These are phyloP conservation scores for Eupithecia subumbrata DNA, from an alignment of 2,888 invertebrate genomes.

Conservation along the genomic window DNA sequence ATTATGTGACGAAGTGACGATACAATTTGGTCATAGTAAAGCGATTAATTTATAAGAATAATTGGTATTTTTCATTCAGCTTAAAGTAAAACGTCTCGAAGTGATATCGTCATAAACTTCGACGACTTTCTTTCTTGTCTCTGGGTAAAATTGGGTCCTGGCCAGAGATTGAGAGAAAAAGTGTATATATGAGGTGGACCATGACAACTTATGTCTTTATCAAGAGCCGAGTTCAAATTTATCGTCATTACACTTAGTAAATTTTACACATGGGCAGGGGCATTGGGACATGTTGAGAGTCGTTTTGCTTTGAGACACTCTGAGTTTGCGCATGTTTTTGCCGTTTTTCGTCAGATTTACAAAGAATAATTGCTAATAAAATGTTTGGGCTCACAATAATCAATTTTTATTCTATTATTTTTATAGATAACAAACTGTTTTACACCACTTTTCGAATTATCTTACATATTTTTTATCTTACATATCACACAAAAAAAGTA, in stretches of 20 bases:
- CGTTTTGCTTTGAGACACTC: neutral
- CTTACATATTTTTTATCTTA: no score
- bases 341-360: neutral
- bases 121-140: neutral
- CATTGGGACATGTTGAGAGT: neutral
- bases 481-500: no score
- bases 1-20: no score
- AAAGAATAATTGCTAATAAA: no score
- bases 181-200: constrained; percentile 17
- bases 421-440: neutral
- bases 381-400: no score
- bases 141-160: constrained; percentile 17
- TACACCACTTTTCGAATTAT: neutral
- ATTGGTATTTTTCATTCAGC: constrained; percentile 1
- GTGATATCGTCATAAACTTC: neutral
- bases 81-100: neutral
- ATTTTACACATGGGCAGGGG: no score
- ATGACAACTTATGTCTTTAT: constrained; percentile 19
- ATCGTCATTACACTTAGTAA: neutral
- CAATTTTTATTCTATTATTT: neutral
- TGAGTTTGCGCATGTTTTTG: neutral
- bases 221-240: neutral
- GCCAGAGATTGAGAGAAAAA: constrained; percentile 12
- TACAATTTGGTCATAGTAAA: no score
- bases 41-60: neutral